phyloP scores from a whole-genome alignment of 2,888 invertebrate genomes.

The Sinhomidia bicolor region DNA sequence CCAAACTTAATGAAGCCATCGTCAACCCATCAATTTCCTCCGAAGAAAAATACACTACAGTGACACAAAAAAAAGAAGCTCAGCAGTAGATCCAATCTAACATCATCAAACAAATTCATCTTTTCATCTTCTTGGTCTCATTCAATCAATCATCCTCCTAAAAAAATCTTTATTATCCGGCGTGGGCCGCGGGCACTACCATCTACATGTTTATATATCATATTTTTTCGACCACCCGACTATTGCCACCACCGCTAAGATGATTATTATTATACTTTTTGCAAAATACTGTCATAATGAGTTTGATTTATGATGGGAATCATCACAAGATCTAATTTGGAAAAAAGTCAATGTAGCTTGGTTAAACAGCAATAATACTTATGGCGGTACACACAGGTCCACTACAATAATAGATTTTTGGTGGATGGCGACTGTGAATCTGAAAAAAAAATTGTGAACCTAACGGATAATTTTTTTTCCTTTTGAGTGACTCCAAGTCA shows the following conservation, averaged over 20 bases:
- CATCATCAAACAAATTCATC: conserved; percentile 55
- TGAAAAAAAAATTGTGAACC: no score
- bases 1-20: conserved; percentile 53
- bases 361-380: background rate
- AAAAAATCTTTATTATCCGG: background rate
- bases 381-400: background rate
- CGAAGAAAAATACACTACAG: background rate
- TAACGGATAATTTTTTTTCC: background rate
- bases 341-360: conserved; percentile 7
- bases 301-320: conserved; percentile 63
- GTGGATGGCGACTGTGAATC: background rate
- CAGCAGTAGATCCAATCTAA: conserved; percentile 8
- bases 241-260: background rate
- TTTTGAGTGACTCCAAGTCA: background rate
- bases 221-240: background rate
- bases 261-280: background rate
- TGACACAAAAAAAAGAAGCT: background rate
- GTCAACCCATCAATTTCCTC: background rate
- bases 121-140: conserved; percentile 52
- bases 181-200: background rate
- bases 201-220: background rate
- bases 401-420: no score
- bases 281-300: background rate
- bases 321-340: conserved; percentile 50
- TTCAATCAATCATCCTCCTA: conserved; percentile 51